These are phyloP conservation scores for Venustoraphidia nigricollis DNA, from an alignment of 2,888 invertebrate genomes.

Conservation along the genomic window DNA sequence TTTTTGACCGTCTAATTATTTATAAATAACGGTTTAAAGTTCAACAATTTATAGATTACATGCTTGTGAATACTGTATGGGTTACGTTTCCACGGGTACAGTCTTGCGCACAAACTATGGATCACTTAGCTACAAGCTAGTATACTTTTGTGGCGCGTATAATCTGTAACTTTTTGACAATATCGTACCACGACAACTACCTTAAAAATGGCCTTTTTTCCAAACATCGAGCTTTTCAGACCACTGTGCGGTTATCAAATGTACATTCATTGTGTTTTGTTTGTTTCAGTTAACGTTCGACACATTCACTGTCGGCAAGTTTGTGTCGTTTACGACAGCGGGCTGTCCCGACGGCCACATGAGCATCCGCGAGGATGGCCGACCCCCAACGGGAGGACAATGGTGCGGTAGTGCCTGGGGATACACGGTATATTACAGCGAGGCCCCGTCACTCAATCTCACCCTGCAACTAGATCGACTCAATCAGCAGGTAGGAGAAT, in stretches of 20 bases:
- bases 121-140: too few relatives aligned
- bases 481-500: slow-evolving; percentile 49
- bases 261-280: slow-evolving; percentile 3
- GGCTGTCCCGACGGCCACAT: slow-evolving; percentile 74
- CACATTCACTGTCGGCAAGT: slow-evolving; percentile 68
- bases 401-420: slow-evolving; percentile 79
- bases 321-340: slow-evolving; percentile 59
- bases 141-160: too few relatives aligned
- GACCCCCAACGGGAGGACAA: slow-evolving; percentile 57
- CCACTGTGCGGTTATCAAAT: background rate
- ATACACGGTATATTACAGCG: slow-evolving; percentile 73
- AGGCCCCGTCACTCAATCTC: slow-evolving; percentile 63
- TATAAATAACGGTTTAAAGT: too few relatives aligned
- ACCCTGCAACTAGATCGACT: slow-evolving; percentile 52
- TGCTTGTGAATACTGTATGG: too few relatives aligned
- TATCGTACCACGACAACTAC: too few relatives aligned
- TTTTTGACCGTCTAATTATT: too few relatives aligned
- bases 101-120: too few relatives aligned
- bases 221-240: background rate
- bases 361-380: slow-evolving; percentile 56
- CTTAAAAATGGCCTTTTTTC: too few relatives aligned
- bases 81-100: too few relatives aligned
- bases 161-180: too few relatives aligned
- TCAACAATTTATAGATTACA: too few relatives aligned
- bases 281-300: slow-evolving; percentile 63